Conservation (phyloP, 2,888 invertebrate species). For the Teleogryllus oceanicus region DNA sequence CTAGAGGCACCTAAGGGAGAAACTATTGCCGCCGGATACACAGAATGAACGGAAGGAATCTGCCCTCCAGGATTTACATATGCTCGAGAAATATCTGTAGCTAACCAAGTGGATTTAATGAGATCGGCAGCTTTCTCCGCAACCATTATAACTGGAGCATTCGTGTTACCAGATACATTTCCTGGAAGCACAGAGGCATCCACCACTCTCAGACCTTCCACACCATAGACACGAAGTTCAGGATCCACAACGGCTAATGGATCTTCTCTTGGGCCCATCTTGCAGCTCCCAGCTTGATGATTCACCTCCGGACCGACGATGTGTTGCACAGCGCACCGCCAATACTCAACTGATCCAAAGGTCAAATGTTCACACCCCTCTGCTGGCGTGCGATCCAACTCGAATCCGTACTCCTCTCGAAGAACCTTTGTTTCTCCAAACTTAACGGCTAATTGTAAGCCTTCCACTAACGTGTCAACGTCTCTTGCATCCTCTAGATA, state of each 20-base stretch:
- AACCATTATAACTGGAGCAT: background rate
- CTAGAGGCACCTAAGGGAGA: too few relatives aligned
- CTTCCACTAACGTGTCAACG: conserved; percentile 59
- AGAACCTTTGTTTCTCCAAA: conserved; percentile 55
- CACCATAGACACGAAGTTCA: background rate
- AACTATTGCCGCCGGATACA: too few relatives aligned
- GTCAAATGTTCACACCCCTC: background rate
- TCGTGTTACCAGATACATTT: background rate
- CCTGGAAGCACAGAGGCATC: background rate
- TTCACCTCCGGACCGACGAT: background rate
- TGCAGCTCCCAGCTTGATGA: background rate
- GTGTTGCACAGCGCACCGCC: conserved; percentile 27
- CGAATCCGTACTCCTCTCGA: conserved; percentile 56
- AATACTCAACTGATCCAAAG: background rate
- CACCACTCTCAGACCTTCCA: background rate
- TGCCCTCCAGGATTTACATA: too few relatives aligned
- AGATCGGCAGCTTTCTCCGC: conserved; percentile 18
- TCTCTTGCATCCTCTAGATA: conserved; percentile 69
- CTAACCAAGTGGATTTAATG: background rate
- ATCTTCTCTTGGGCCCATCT: background rate
- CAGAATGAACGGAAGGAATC: too few relatives aligned
- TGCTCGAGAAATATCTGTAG: too few relatives aligned
- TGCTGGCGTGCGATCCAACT: background rate
- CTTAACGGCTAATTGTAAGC: conserved; percentile 56
- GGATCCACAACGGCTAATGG: background rate